Base-by-base conservation (phyloP, 2,888 invertebrate genomes). In the Chrysolina haemoptera region DNA sequence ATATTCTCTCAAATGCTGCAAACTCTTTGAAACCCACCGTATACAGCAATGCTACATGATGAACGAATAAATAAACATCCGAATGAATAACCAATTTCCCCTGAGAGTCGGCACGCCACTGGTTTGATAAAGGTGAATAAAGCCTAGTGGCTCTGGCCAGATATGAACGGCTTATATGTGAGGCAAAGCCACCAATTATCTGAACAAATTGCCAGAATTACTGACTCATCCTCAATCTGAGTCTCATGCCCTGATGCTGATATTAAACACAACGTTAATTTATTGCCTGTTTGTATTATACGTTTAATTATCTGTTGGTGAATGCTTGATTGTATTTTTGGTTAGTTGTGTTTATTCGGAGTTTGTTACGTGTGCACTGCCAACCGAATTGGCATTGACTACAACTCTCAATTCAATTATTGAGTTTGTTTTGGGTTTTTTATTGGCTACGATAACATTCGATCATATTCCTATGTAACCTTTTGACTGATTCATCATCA, bases 131-230 rank as follows among this genome's bases (percentile, higher is more conserved):
- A 66, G 66, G 66, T 66, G 66, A 66, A 50, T 50, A 66, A 75
- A 71, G 70, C 72, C 73, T 62, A 66, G 69, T 71, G 68, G 77
- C 73, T 73, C 69, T 71, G 62, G 75, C 71, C 73, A 77, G 77
- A 79, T 79, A 79, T 79, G 79, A 77, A 76, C 73, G 76, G 78
- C 79, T 77, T 77, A 78, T 79, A 74, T 75, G 74, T 71, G 74
- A 71, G 70, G 77, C 73, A 79, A 79, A 79, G 77, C 78, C 77
- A 76, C 77, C 79, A 79, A 79, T 79, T 79, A 79, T 79, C 78
- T 73, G 72, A 74, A 74, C 74, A 76, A 78, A 78, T 78, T 79
- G 79, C 75, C 71, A 74, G 78, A 79, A 78, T 79, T 79, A 79
- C 76, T 71, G 77, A 75, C 77, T 79, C 77, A 77, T 77, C 73